These are phyloP conservation scores for Muscidifurax raptorellus DNA, from an alignment of 1,140 invertebrate genomes.

Conservation along the genomic window DNA sequence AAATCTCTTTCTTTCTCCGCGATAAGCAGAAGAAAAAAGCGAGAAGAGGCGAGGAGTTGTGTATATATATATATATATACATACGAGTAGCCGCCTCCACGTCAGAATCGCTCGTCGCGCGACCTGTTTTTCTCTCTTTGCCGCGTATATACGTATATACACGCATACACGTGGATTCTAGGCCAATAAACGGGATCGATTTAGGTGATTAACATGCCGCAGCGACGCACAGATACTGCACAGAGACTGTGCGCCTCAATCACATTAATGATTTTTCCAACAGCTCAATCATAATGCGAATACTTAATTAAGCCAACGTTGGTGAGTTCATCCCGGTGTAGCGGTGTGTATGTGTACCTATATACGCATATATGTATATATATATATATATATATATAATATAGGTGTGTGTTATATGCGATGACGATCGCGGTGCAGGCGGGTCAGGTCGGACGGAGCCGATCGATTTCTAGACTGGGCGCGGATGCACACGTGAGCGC, in stretches of 20 bases:
- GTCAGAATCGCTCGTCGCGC: not conserved
- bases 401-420: no score
- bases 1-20: no score
- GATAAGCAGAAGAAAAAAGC: not conserved
- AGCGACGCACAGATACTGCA: not conserved
- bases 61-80: no score
- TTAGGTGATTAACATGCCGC: conserved; percentile 26
- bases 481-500: not conserved
- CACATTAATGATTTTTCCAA: conserved; percentile 29
- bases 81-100: not conserved
- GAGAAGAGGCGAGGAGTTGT: no score
- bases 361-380: no score
- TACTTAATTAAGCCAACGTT: not conserved
- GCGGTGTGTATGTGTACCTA: no score
- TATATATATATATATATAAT: no score
- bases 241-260: not conserved
- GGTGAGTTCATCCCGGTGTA: not conserved
- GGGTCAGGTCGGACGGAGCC: not conserved
- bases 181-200: conserved; percentile 42
- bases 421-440: conserved; percentile 8
- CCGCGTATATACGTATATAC: no score
- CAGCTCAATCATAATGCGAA: conserved; percentile 7
- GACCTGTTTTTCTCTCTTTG: conserved; percentile 17
- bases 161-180: conserved; percentile 3
- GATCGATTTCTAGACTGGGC: not conserved